Base-by-base conservation (phyloP, 2,113 vertebrate genomes). In the Hepsetus odoe region DNA sequence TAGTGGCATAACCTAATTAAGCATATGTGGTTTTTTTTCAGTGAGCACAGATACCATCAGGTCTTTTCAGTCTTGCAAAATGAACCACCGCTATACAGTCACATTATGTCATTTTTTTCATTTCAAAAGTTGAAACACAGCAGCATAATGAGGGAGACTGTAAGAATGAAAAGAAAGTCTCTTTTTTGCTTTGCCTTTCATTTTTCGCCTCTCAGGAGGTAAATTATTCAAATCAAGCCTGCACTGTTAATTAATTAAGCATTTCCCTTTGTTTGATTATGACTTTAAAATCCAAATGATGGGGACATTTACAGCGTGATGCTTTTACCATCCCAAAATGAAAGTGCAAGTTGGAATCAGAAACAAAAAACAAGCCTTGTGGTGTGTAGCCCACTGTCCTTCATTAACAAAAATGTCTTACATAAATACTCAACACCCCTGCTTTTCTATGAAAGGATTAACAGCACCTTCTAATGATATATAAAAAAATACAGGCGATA, bases 221-320 rank as follows among this genome's bases (percentile, higher is more conserved):
- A 74, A 74, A 33, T 4, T 49, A n/a, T 22, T 0, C 5, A 40
- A 74, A 62, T 62, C 26, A 51, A 53, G n/a, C 40, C 0, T 28
- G 33, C 33, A 53, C 42, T 11, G 58, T 10, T n/a, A 28, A 32
- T 46, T 74, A 62, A 49, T 49, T 73, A 42, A 46, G 8, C 16
- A 20, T 20, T 38, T 33, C n/a, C n/a, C n/a, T 24, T 53, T 26
- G 26, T 75, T 75, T 51, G 12, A 74, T 24, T 74, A 49, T 4
- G 33, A 62, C 7, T 44, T 30, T 3, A 46, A n/a, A 30, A 33
- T 13, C 22, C 26, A 64, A 51, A 64, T 46, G 16, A 24, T 24
- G 11, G 5, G 46, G 0, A 16, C 30, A 61, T 20, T n/a, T n/a
- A n/a, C n/a, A n/a, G n/a, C n/a, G n/a, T 14, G 38, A 22, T 28